Conservation (phyloP, 1,140 invertebrate genomes). For the Drosophila tropicalis region DNA sequence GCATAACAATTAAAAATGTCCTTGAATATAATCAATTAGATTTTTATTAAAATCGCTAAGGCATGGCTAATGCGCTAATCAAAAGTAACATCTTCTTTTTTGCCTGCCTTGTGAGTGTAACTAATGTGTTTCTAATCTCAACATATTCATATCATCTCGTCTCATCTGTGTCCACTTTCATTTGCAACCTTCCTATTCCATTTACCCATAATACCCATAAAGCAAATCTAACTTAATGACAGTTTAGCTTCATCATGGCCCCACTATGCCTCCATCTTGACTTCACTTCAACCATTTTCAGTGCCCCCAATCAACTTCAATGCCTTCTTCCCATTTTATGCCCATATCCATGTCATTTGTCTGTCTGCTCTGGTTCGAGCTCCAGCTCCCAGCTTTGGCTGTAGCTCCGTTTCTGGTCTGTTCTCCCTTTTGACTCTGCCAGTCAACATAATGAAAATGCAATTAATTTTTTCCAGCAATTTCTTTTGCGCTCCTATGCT, state of each 20-base stretch:
- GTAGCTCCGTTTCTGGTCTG: neutral
- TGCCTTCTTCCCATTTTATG: conserved; percentile 24
- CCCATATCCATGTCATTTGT: conserved; percentile 77
- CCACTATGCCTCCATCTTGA: neutral
- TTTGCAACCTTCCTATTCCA: conserved; percentile 3
- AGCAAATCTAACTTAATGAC: conserved; percentile 43
- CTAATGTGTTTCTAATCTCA: conserved; percentile 9
- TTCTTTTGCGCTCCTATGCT: conserved; percentile 58
- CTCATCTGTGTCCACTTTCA: conserved; percentile 28
- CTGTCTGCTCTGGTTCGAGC: conserved; percentile 51
- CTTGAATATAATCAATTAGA: too few relatives aligned
- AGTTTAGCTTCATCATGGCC: conserved; percentile 36
- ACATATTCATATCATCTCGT: conserved; percentile 14
- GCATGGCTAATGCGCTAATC: too few relatives aligned
- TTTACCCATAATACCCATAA: conserved; percentile 12
- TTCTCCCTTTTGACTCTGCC: conserved; percentile 53
- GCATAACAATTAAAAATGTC: too few relatives aligned
- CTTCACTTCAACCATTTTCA: neutral
- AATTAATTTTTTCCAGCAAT: conserved; percentile 83
- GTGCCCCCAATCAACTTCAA: conserved; percentile 2
- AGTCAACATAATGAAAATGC: conserved; percentile 83
- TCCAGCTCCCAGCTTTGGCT: neutral
- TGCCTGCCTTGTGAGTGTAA: conserved; percentile 28
- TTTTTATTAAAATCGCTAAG: too few relatives aligned
- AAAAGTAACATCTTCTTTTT: too few relatives aligned